Evolutionary conservation across 2,113 vertebrate species (phyloP).

Genomic region (Sander lucioperca): DNA sequence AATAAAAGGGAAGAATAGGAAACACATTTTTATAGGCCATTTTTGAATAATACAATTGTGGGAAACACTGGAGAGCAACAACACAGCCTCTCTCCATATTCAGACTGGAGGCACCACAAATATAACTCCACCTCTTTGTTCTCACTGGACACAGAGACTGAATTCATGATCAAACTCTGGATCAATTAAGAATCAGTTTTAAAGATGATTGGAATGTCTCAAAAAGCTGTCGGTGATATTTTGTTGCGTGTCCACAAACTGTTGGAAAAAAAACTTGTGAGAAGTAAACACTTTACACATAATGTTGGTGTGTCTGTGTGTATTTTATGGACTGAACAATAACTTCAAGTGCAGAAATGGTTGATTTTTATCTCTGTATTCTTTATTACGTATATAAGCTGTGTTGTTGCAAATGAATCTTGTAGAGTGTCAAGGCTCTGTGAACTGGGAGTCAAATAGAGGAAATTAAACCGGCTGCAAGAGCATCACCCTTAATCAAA

Average conservation of each 20-base stretch:
- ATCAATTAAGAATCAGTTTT: constrained; percentile 36
- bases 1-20: neutral
- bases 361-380: constrained; percentile 24
- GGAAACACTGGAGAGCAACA: constrained; percentile 6
- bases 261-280: constrained; percentile 65
- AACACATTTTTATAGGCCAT: constrained; percentile 4
- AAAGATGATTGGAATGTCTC: constrained; percentile 39
- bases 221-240: constrained; percentile 52
- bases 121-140: constrained; percentile 47
- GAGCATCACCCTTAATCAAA: constrained; percentile 51
- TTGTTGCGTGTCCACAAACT: constrained; percentile 55
- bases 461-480: constrained; percentile 48
- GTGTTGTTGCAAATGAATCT: constrained; percentile 17
- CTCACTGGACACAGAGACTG: constrained; percentile 55
- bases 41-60: constrained; percentile 18
- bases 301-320: constrained; percentile 33
- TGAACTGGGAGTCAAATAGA: constrained; percentile 28
- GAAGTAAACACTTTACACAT: constrained; percentile 81
- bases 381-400: constrained; percentile 10
- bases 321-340: constrained; percentile 44
- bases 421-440: constrained; percentile 18
- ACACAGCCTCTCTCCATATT: constrained; percentile 19
- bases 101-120: constrained; percentile 26
- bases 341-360: constrained; percentile 6
- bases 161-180: constrained; percentile 51